Evolutionary conservation across 2,888 invertebrate genomes (phyloP).

Genomic region (Drosophila infuscata): DNA sequence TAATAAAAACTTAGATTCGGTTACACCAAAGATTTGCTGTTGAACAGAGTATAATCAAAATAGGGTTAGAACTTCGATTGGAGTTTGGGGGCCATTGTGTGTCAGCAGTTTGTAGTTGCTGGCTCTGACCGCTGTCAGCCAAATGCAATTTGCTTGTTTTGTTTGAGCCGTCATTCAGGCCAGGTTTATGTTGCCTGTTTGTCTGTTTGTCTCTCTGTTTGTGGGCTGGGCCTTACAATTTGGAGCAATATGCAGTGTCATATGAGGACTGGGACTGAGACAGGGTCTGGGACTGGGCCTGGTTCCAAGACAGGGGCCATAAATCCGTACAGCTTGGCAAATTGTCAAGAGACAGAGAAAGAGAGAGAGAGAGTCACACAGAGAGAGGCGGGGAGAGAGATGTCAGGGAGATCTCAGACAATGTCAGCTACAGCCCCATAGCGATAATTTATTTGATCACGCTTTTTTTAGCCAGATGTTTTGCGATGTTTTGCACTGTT

Average conservation of each 20-base stretch:
- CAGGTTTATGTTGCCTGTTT: constrained; percentile 9
- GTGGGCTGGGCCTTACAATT: constrained; percentile 47
- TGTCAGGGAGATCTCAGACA: constrained; percentile 62
- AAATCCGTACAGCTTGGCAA: constrained; percentile 54
- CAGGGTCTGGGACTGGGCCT: constrained; percentile 13
- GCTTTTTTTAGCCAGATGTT: constrained; percentile 41
- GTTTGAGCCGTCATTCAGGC: constrained; percentile 44
- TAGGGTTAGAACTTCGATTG: constrained; percentile 15
- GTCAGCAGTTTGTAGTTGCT: constrained; percentile 32
- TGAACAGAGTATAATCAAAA: background rate
- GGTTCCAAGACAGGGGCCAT: constrained; percentile 51
- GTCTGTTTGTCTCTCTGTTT: background rate
- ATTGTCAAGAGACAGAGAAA: constrained; percentile 43
- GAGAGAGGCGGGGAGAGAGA: background rate
- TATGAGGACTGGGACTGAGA: constrained; percentile 20
- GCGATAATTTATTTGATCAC: constrained; percentile 75
- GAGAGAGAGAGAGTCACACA: background rate
- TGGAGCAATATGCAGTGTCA: constrained; percentile 62
- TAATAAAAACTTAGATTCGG: background rate
- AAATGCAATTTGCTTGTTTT: constrained; percentile 53
- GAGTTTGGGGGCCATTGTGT: constrained; percentile 17
- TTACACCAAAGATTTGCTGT: background rate
- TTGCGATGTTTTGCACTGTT: constrained; percentile 27
- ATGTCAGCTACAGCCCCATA: constrained; percentile 48
- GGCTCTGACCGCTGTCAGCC: constrained; percentile 25